These are phyloP conservation scores for Cryptotis parvus DNA, from an alignment of 2,113 vertebrate genomes.

Conservation along the genomic window DNA sequence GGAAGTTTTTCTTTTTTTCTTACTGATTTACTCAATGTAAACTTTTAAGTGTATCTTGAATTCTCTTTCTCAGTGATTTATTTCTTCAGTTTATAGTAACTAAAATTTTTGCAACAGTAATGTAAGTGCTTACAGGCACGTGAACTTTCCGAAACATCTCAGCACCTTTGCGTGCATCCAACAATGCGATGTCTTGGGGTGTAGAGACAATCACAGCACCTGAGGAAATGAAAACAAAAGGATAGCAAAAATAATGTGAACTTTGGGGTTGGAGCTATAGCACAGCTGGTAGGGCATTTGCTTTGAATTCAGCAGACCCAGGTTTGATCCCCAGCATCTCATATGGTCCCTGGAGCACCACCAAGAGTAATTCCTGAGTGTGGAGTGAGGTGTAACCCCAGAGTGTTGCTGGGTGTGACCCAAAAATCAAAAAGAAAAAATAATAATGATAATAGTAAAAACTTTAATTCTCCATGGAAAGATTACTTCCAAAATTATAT, in stretches of 20 bases:
- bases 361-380: too few species aligned
- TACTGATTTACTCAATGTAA: too few species aligned
- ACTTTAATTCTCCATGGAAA: constrained; percentile 31
- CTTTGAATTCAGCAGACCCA: too few species aligned
- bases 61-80: background rate
- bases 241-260: constrained; percentile 35
- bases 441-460: too few species aligned
- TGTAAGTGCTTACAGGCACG: constrained; percentile 92
- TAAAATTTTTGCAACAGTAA: constrained; percentile 26
- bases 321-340: too few species aligned
- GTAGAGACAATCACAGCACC: constrained; percentile 97
- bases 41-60: background rate
- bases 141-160: constrained; percentile 98
- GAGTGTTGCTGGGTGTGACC: too few species aligned
- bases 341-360: too few species aligned
- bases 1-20: too few species aligned
- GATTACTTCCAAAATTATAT: constrained; percentile 17
- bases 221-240: constrained; percentile 78
- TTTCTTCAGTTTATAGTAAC: background rate
- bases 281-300: too few species aligned
- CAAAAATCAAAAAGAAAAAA: too few species aligned
- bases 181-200: constrained; percentile 95
- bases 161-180: constrained; percentile 94
- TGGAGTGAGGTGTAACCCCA: too few species aligned
- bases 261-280: too few species aligned